Evolutionary conservation across 2,113 vertebrate genomes (phyloP).

Genomic region (Drymodes brunneopygia): DNA sequence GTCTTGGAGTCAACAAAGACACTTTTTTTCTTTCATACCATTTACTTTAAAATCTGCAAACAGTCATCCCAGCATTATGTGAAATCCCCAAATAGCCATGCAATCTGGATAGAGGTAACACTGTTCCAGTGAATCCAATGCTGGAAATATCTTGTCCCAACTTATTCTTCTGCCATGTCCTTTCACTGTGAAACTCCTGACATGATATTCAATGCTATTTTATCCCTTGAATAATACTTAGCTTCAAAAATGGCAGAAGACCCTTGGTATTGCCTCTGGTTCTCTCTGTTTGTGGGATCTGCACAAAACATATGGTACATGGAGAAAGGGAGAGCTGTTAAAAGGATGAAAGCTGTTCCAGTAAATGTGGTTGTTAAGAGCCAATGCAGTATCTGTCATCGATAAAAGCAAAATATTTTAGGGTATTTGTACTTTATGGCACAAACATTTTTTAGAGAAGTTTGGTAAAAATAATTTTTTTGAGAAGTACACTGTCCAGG

Average conservation of each 20-base stretch:
- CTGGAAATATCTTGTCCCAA: background rate
- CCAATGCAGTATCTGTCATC: conserved; percentile 6
- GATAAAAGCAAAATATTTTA: conserved; percentile 46
- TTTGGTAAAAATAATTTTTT: background rate
- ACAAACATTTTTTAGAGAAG: background rate
- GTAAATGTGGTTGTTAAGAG: conserved; percentile 26
- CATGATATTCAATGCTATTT: conserved; percentile 10
- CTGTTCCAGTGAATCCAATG: background rate
- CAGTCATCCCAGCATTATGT: background rate
- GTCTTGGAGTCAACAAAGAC: background rate
- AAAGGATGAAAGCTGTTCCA: conserved; percentile 47
- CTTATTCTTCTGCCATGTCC: background rate
- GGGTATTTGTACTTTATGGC: conserved; percentile 28
- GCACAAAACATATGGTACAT: conserved; percentile 39
- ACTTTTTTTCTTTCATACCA: background rate
- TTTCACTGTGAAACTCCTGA: background rate
- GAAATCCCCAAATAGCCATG: background rate
- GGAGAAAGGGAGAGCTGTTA: conserved; percentile 41
- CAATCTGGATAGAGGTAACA: background rate
- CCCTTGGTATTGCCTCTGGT: conserved; percentile 12
- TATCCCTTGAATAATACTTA: background rate
- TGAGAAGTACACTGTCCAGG: background rate
- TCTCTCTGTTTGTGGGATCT: conserved; percentile 35
- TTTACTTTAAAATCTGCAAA: conserved; percentile 8
- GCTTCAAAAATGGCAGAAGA: conserved; percentile 43